Conservation (phyloP, 2,888 invertebrate species). For the Troides aeacus region DNA sequence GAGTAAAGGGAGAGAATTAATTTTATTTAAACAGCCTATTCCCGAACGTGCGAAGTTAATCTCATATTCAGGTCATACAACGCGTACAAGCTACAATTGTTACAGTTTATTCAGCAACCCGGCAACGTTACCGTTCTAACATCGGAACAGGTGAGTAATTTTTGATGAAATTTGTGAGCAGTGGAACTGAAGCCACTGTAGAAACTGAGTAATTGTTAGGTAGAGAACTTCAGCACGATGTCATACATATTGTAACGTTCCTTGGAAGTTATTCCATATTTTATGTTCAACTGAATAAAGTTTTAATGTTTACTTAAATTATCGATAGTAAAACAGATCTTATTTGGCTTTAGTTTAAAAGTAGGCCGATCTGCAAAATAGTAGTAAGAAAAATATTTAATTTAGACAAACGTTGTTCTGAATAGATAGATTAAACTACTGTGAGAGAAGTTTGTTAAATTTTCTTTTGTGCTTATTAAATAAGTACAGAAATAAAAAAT, state of each 20-base stretch:
- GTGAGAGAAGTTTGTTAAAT: no score
- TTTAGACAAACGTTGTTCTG: no score
- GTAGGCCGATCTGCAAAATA: neutral
- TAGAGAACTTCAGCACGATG: neutral
- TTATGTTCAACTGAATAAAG: neutral
- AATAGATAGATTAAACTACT: no score
- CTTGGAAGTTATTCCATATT: neutral
- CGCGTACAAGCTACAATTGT: conserved; percentile 49
- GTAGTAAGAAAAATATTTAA: neutral
- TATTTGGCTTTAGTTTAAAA: no score
- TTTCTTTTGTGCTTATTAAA: no score
- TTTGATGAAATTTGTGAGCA: conserved; percentile 24
- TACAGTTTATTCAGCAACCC: conserved; percentile 60
- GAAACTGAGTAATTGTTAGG: conserved; percentile 2
- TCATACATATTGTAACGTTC: neutral
- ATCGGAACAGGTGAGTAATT: conserved; percentile 24
- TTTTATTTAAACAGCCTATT: conserved; percentile 4
- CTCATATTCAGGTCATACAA: conserved; percentile 57
- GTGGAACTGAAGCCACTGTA: conserved; percentile 7
- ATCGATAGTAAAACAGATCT: neutral
- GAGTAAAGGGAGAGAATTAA: neutral
- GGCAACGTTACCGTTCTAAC: conserved; percentile 23
- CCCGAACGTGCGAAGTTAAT: conserved; percentile 13
- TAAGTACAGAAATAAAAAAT: no score
- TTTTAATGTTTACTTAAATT: neutral